Conservation (phyloP, 1,140 invertebrate species). For the Drosophila repleta region DNA sequence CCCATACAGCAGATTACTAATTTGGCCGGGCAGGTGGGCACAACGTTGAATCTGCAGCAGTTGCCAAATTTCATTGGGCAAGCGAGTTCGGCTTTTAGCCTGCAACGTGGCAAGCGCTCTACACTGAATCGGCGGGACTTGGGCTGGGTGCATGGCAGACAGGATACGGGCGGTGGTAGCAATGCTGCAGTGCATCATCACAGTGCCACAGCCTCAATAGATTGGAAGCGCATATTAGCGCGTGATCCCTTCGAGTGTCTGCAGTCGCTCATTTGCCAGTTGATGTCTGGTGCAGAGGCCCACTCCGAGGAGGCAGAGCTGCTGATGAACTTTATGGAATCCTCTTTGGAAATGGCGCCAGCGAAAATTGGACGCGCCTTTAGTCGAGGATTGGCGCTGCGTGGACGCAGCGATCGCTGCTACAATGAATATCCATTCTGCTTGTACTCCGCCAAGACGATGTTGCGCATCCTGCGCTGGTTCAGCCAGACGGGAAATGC, state of each 20-base stretch:
- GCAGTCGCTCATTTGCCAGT: constrained; percentile 80
- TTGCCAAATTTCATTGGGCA: constrained; percentile 47
- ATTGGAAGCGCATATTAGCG: constrained; percentile 80
- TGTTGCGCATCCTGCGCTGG: constrained; percentile 77
- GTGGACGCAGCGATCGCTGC: constrained; percentile 61
- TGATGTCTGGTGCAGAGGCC: constrained; percentile 75
- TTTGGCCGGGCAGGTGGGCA: constrained; percentile 42
- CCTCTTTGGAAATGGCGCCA: constrained; percentile 65
- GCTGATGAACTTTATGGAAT: constrained; percentile 75
- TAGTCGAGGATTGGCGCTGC: constrained; percentile 66
- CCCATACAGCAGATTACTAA: constrained; percentile 65
- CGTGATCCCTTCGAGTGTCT: constrained; percentile 82
- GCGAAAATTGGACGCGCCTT: constrained; percentile 70
- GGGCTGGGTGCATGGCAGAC: constrained; percentile 31
- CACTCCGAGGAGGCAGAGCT: constrained; percentile 65
- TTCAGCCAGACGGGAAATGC: constrained; percentile 56
- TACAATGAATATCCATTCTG: constrained; percentile 81
- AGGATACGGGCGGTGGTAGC: constrained; percentile 15
- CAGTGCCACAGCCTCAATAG: constrained; percentile 33
- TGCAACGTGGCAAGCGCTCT: constrained; percentile 57
- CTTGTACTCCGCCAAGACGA: constrained; percentile 79
- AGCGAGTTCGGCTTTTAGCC: constrained; percentile 44
- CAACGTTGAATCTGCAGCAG: constrained; percentile 30
- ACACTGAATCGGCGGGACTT: constrained; percentile 17
- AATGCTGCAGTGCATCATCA: constrained; percentile 7